Conservation (phyloP, 2,888 invertebrate species). For the Acronicta leporina region DNA sequence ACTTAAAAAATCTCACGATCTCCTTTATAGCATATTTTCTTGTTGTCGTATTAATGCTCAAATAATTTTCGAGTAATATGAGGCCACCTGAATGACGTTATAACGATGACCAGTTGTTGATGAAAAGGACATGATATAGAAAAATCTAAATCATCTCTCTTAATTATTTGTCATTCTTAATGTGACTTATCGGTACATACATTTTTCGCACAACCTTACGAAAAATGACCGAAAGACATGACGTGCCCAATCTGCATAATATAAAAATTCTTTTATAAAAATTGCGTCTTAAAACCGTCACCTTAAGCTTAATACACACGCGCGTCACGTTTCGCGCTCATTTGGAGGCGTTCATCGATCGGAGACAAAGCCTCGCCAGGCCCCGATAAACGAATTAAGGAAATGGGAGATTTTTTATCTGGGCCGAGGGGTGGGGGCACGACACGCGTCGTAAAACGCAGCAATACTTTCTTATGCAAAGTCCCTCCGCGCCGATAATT, state of each 20-base stretch:
- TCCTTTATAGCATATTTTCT: too few species aligned
- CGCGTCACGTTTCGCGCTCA: constrained; percentile 86
- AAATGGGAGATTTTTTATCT: constrained; percentile 90
- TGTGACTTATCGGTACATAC: not conserved
- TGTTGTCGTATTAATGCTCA: too few species aligned
- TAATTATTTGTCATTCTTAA: not conserved
- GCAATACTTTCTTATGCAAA: constrained; percentile 89
- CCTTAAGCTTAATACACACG: constrained; percentile 85
- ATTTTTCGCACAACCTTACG: constrained; percentile 5
- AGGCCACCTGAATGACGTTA: too few species aligned
- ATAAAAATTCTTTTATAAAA: constrained; percentile 55
- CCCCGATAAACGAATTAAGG: constrained; percentile 89
- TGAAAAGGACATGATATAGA: too few species aligned
- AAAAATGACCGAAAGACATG: constrained; percentile 38
- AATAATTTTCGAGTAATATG: too few species aligned
- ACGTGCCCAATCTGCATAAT: constrained; percentile 50
- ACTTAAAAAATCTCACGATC: too few species aligned
- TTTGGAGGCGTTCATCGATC: constrained; percentile 88
- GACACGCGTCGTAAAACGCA: constrained; percentile 88
- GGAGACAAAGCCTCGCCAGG: constrained; percentile 87
- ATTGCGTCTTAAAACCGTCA: constrained; percentile 68
- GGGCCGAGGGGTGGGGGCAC: constrained; percentile 74
- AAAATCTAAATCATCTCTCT: too few species aligned
- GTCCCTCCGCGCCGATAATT: constrained; percentile 86
- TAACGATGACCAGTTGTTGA: too few species aligned